Conservation (phyloP, 2,797 vertebrate species). For the Sparus aurata region DNA sequence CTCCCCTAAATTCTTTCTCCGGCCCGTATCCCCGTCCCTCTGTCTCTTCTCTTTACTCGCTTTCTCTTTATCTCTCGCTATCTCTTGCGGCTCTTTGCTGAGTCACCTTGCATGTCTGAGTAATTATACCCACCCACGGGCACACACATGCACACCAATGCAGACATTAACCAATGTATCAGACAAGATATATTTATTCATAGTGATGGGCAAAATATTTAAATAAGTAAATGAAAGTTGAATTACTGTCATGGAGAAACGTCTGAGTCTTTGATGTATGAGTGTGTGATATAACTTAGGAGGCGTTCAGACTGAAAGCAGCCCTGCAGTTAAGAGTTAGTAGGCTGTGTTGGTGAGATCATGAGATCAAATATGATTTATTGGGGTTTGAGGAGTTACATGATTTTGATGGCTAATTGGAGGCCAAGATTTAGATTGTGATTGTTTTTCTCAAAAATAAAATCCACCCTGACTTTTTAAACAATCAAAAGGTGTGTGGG, state of each 20-base stretch:
- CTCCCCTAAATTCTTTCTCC: slow-evolving; percentile 30
- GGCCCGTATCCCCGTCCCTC: slow-evolving; percentile 17
- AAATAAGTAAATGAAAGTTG: not conserved
- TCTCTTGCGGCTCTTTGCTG: slow-evolving; percentile 67
- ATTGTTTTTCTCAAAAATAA: no score
- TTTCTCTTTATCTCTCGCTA: slow-evolving; percentile 74
- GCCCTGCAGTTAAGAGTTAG: not conserved
- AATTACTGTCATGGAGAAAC: slow-evolving; percentile 1
- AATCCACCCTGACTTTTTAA: not conserved
- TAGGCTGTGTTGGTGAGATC: not conserved
- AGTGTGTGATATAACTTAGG: not conserved
- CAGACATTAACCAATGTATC: slow-evolving; percentile 52
- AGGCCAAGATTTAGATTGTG: not conserved
- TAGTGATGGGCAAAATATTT: slow-evolving; percentile 2
- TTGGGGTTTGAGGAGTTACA: not conserved
- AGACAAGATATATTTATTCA: slow-evolving; percentile 27
- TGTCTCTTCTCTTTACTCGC: slow-evolving; percentile 62
- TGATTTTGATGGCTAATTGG: slow-evolving; percentile 11
- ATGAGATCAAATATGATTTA: slow-evolving; percentile 10
- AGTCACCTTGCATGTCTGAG: slow-evolving; percentile 76
- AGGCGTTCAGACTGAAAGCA: slow-evolving; percentile 8
- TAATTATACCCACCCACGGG: slow-evolving; percentile 68
- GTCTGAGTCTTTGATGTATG: not conserved
- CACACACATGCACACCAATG: slow-evolving; percentile 49
- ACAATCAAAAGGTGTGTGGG: not conserved